Evolutionary conservation across 2,797 vertebrate species (phyloP).

Genomic region (Karalla daura): DNA sequence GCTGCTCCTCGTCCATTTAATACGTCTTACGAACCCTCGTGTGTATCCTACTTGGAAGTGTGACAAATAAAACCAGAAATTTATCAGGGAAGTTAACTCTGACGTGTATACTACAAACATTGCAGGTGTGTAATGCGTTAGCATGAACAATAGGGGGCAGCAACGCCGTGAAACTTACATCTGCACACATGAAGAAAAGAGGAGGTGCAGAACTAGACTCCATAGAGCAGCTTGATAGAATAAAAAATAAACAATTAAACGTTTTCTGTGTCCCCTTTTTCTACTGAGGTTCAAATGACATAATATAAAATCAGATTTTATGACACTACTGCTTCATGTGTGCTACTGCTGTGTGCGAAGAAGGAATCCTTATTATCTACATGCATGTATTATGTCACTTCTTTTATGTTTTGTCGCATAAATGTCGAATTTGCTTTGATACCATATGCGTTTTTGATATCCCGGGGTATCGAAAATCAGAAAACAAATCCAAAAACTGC

Average conservation of each 20-base stretch:
- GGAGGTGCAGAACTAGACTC: conserved; percentile 25
- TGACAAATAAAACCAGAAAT: conserved; percentile 17
- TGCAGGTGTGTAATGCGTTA: neutral
- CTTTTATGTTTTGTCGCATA: too few species aligned
- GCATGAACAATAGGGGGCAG: conserved; percentile 6
- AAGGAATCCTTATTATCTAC: too few species aligned
- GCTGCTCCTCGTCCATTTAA: conserved; percentile 4
- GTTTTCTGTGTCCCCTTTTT: neutral
- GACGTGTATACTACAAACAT: too few species aligned
- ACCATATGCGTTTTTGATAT: too few species aligned
- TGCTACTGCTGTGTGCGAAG: too few species aligned
- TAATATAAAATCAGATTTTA: neutral
- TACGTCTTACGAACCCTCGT: neutral
- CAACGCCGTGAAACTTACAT: neutral
- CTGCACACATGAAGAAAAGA: conserved; percentile 46
- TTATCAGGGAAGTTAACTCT: neutral
- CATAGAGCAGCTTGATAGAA: conserved; percentile 35
- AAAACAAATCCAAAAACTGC: neutral
- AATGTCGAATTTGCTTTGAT: too few species aligned
- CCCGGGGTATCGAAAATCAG: too few species aligned
- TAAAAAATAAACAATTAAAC: accelerated
- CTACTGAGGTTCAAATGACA: neutral
- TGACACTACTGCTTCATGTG: neutral
- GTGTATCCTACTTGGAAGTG: neutral
- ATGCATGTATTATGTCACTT: too few species aligned